Conservation (phyloP, 92 coral and sea anemone species). For the Ricordea florida region DNA sequence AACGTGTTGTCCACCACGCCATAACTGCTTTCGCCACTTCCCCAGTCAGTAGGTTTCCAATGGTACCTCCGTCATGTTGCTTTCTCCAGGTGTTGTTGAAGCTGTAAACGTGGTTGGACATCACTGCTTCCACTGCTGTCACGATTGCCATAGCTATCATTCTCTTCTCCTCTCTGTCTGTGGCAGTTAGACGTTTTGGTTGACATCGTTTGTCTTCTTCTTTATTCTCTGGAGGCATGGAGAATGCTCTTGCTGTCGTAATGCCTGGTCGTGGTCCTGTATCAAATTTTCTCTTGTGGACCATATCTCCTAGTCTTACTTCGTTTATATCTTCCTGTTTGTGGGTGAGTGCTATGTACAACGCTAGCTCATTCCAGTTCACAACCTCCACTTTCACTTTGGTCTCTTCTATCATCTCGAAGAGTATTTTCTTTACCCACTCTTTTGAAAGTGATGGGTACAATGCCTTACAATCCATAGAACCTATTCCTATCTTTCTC, state of each 20-base stretch:
- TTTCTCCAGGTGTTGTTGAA: background rate
- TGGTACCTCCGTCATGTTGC: constrained; percentile 3
- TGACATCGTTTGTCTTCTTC: constrained; percentile 8
- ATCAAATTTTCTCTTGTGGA: constrained; percentile 8
- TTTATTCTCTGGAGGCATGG: constrained; percentile 3
- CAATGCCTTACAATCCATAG: constrained; percentile 14
- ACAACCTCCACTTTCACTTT: too few relatives aligned
- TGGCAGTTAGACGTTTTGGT: constrained; percentile 11
- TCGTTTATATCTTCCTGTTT: too few relatives aligned
- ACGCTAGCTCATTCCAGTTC: too few relatives aligned
- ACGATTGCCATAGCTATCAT: constrained; percentile 12
- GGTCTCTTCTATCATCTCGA: too few relatives aligned
- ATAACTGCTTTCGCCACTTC: constrained; percentile 19
- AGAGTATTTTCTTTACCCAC: too few relatives aligned
- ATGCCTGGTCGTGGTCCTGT: constrained; percentile 1
- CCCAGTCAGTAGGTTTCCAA: background rate
- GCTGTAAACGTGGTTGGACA: constrained; percentile 36
- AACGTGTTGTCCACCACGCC: constrained; percentile 35
- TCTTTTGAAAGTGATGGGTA: background rate
- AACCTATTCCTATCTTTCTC: constrained; percentile 12
- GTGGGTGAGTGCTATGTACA: too few relatives aligned
- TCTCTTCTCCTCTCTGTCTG: constrained; percentile 6
- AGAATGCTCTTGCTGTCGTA: constrained; percentile 21
- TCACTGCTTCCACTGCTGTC: constrained; percentile 20
- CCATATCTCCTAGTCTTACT: too few relatives aligned